Conservation (phyloP, 1,140 invertebrate genomes). For the Hetaerina americana region DNA sequence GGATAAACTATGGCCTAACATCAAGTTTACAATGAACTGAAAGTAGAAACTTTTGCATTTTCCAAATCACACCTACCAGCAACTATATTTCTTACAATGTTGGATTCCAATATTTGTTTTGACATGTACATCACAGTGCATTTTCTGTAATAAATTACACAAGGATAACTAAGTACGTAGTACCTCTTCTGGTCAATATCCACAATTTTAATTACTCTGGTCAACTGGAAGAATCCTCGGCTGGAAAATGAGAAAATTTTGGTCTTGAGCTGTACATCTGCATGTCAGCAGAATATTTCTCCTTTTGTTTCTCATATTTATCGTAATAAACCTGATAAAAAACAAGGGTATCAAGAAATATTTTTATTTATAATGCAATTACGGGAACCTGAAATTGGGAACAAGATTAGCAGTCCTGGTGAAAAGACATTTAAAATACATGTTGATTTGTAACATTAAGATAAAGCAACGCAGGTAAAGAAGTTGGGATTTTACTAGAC, state of each 20-base stretch:
- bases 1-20: not conserved
- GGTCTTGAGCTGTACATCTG: conserved; percentile 31
- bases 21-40: not conserved
- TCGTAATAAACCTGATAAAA: conserved; percentile 56
- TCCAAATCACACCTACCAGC: too few relatives aligned
- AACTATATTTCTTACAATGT: not conserved
- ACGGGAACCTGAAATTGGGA: too few relatives aligned
- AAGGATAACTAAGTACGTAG: not conserved
- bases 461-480: too few relatives aligned
- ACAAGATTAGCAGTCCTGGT: too few relatives aligned
- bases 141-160: not conserved
- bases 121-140: not conserved
- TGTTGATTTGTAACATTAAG: too few relatives aligned
- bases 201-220: not conserved
- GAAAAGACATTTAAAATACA: too few relatives aligned
- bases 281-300: conserved; percentile 63
- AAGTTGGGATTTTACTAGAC: too few relatives aligned
- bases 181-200: not conserved
- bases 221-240: not conserved
- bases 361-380: too few relatives aligned
- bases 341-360: too few relatives aligned
- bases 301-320: conserved; percentile 64
- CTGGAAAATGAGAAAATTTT: not conserved
- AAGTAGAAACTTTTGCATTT: too few relatives aligned
- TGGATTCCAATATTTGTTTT: not conserved